Evolutionary conservation across 2,888 invertebrate species (phyloP), one percentile per base, ranked within the genome.

Genomic region (Petrophora chlorosata): DNA sequence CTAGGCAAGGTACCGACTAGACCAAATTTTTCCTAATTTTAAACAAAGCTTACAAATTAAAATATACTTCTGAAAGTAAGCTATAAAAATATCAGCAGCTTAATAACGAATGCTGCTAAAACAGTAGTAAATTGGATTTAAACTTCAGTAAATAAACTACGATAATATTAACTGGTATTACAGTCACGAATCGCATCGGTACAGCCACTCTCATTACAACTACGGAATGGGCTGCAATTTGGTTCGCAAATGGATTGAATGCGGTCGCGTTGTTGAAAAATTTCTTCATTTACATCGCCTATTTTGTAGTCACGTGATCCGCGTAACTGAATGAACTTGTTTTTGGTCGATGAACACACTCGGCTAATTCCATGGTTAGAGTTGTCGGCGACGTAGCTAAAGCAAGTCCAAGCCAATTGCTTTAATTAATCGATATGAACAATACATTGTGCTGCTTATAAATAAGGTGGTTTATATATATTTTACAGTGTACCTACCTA

Each of bases 181-280:
- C 61, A 77, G 81, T 79, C 83, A 84, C 82, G 84, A 70, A 79
- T 71, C 63, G 66, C 66, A 76, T 65, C 56, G 62, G 62, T 65
- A 65, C 70, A 76, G 69, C 73, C 61, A 65, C 67, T 65, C 67
- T 80, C 73, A 83, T 84, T 82, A 82, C 79, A 74, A 76, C 63
- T 61, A 71, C 68, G 66, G 76, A 82, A 82, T 73, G 74, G 76
- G 79, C 77, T 79, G 77, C 76, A 82, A 82, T 84, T 84, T 82
- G 68, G 74, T 72, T 68, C n/a, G 72, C 67, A 76, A 85, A 80
- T 80, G 72, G 71, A 77, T 79, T 68, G 71, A 75, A 75, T 73
- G 78, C 70, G 67, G 71, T 65, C 62, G 64, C 65, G 58, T 57
- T 66, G 67, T 59, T 72, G 70, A 76, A 74, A 73, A 75, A 78